Evolutionary conservation across 2,888 invertebrate species (phyloP).

Genomic region (Cerastoderma edule): DNA sequence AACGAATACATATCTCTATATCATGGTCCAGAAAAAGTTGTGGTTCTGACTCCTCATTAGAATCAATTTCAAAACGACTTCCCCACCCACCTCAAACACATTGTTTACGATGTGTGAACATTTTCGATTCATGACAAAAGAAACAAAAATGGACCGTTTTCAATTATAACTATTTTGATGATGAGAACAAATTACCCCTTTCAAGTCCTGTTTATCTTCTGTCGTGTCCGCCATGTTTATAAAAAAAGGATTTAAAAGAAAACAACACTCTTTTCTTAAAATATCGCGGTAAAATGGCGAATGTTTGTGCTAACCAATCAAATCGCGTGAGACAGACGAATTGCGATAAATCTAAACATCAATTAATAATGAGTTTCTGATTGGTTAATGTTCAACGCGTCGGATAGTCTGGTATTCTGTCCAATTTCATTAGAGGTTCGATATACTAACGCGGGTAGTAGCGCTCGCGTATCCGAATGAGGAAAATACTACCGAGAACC

Average conservation of each 20-base stretch:
- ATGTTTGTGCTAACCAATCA: slow-evolving; percentile 69
- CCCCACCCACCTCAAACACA: slow-evolving; percentile 24
- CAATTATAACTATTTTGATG: too few relatives aligned
- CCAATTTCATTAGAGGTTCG: too few relatives aligned
- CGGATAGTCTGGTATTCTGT: slow-evolving; percentile 1
- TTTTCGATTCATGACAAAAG: too few relatives aligned
- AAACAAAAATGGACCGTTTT: too few relatives aligned
- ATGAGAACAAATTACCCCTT: slow-evolving; percentile 61
- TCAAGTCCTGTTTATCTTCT: slow-evolving; percentile 46
- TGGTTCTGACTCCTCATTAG: too few relatives aligned
- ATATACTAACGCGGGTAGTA: too few relatives aligned
- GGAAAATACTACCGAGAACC: too few relatives aligned
- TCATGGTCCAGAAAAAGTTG: too few relatives aligned
- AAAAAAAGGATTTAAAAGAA: slow-evolving; percentile 9
- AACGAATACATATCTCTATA: too few relatives aligned
- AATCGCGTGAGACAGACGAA: slow-evolving; percentile 18
- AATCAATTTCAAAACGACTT: too few relatives aligned
- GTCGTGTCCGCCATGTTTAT: slow-evolving; percentile 72
- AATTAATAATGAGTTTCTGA: background rate
- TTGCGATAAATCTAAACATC: background rate
- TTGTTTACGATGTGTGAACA: too few relatives aligned
- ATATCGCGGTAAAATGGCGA: slow-evolving; percentile 80
- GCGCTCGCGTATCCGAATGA: too few relatives aligned
- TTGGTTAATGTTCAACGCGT: background rate
- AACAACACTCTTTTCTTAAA: slow-evolving; percentile 42